phyloP scores from a whole-genome alignment of 2,797 vertebrate genomes.

The Chaunax sp. region DNA sequence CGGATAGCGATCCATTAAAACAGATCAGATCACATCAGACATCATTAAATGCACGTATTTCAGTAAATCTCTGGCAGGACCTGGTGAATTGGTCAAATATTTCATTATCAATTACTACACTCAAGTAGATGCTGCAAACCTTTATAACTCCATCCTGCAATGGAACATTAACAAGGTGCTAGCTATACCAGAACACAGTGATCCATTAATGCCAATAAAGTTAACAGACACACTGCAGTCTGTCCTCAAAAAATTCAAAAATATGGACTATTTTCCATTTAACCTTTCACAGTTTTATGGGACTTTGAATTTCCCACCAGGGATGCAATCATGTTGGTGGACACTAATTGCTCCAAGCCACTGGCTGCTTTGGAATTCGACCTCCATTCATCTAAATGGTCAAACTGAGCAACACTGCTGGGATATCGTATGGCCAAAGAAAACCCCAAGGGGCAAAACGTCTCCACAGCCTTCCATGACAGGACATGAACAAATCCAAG shows the following conservation, averaged over 20 bases:
- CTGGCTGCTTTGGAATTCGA: slow-evolving; percentile 31
- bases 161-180: not conserved
- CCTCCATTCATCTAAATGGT: slow-evolving; percentile 35
- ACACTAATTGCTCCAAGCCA: slow-evolving; percentile 34
- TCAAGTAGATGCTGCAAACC: not conserved
- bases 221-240: not conserved
- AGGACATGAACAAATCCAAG: slow-evolving; percentile 4
- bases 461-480: slow-evolving; percentile 5
- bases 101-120: not conserved
- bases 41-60: not conserved
- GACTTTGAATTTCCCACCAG: slow-evolving; percentile 16
- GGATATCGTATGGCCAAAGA: slow-evolving; percentile 30
- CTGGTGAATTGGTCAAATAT: not conserved
- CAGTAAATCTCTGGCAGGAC: not conserved
- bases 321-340: slow-evolving; percentile 7
- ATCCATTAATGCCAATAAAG: not conserved
- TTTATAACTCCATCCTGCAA: not conserved
- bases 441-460: slow-evolving; percentile 13
- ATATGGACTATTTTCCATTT: not conserved
- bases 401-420: slow-evolving; percentile 34
- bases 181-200: not conserved
- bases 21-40: not conserved
- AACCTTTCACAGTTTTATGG: not conserved
- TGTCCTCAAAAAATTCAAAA: not conserved
- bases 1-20: not conserved